These are phyloP conservation scores for Psilanteris sp. DNA, from an alignment of 1,140 invertebrate genomes.

Conservation along the genomic window DNA sequence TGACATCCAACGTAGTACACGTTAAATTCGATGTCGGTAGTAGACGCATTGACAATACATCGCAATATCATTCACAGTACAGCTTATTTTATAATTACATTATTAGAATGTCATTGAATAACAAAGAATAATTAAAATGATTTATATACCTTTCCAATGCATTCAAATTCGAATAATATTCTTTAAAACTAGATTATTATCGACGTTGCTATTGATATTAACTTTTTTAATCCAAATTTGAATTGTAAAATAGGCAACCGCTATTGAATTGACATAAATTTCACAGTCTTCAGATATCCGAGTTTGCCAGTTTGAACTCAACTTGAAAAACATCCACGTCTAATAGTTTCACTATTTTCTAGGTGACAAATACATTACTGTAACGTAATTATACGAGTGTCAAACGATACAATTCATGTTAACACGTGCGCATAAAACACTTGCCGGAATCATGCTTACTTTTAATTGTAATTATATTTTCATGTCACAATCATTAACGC, in stretches of 20 bases:
- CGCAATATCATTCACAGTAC: no score
- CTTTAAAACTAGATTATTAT: slow-evolving; percentile 33
- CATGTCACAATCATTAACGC: no score
- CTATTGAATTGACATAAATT: slow-evolving; percentile 18
- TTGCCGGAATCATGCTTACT: no score
- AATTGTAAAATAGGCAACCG: slow-evolving; percentile 24
- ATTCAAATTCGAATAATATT: slow-evolving; percentile 2
- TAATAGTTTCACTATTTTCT: no score
- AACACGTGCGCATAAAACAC: no score
- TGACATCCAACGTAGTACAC: no score
- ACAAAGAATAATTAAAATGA: slow-evolving; percentile 23
- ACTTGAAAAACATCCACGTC: slow-evolving; percentile 5
- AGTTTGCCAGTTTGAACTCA: background rate
- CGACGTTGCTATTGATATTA: slow-evolving; percentile 18
- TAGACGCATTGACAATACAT: no score
- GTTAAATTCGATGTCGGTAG: no score
- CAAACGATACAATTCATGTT: no score
- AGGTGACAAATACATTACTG: no score
- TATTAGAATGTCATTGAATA: background rate
- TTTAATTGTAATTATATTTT: no score
- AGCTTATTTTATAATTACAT: background rate
- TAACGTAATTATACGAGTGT: no score
- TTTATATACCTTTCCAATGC: background rate
- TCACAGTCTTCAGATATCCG: slow-evolving; percentile 11
- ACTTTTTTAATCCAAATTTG: slow-evolving; percentile 24